Conservation (phyloP, 2,797 vertebrate species). For the Myotis planiceps region DNA sequence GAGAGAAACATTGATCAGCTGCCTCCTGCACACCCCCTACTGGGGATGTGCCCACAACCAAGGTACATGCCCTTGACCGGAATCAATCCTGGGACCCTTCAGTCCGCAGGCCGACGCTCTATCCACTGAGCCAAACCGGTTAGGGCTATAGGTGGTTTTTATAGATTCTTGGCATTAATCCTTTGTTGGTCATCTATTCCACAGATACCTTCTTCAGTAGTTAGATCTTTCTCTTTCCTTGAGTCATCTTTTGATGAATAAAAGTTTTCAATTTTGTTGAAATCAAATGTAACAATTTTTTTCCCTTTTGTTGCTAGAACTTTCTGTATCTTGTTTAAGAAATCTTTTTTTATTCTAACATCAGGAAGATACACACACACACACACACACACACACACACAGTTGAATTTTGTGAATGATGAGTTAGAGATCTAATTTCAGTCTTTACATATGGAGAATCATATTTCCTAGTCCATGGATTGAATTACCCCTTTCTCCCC, state of each 20-base stretch:
- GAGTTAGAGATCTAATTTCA: background rate
- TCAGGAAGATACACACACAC: background rate
- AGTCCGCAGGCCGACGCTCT: no score
- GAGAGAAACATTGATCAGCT: no score
- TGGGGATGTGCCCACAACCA: no score
- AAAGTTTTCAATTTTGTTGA: conserved; percentile 22
- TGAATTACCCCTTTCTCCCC: background rate
- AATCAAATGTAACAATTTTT: background rate
- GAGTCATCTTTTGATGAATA: conserved; percentile 1
- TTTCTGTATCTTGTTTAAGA: conserved; percentile 16
- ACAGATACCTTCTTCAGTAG: background rate
- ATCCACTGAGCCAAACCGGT: no score
- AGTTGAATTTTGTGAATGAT: conserved; percentile 24
- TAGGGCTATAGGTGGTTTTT: background rate
- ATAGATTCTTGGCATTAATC: background rate
- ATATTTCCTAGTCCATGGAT: background rate
- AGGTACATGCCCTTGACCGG: no score
- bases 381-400: background rate
- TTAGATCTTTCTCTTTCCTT: background rate
- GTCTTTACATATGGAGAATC: background rate
- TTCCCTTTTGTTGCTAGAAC: background rate
- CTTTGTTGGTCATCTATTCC: background rate
- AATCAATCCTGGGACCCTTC: no score
- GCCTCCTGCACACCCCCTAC: no score
- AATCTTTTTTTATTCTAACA: background rate